Percentiles rank a stretch among this genome's conserved stretches.
Conservation (phyloP, 2,888 invertebrate species). For the Hirtodrosophila confusa region DNA sequence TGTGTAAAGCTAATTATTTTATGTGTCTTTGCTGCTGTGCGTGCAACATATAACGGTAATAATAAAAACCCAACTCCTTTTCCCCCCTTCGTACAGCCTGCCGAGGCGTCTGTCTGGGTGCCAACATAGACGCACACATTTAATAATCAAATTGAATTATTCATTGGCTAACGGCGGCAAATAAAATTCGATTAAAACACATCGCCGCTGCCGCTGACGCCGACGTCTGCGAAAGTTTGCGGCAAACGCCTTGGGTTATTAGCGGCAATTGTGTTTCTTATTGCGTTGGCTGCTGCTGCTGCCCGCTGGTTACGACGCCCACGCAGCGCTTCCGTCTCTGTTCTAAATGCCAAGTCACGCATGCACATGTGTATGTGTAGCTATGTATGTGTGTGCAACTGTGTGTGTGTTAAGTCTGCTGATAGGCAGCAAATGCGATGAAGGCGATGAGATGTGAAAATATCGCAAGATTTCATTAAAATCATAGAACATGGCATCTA, state of each 20-base stretch:
- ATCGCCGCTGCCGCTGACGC: constrained; percentile 37
- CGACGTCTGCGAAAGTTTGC: constrained; percentile 31
- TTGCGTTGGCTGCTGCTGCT: constrained; percentile 61
- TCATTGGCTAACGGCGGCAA: constrained; percentile 80
- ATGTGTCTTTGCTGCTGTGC: constrained; percentile 51
- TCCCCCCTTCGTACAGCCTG: neutral
- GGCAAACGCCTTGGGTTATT: constrained; percentile 71
- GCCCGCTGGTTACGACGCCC: constrained; percentile 44
- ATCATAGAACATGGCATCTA: neutral
- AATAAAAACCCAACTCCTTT: constrained; percentile 45
- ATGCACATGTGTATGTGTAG: constrained; percentile 27
- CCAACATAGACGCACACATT: constrained; percentile 48
- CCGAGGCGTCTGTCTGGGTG: constrained; percentile 33
- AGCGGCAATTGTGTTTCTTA: constrained; percentile 74
- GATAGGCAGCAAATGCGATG: constrained; percentile 37
- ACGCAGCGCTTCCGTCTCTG: constrained; percentile 40
- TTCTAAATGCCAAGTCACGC: constrained; percentile 59
- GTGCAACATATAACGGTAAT: constrained; percentile 73
- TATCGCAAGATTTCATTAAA: constrained; percentile 26
- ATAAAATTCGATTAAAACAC: constrained; percentile 78
- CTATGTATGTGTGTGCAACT: constrained; percentile 1
- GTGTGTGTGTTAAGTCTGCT: constrained; percentile 3
- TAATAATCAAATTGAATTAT: constrained; percentile 79
- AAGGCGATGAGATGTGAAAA: constrained; percentile 39
- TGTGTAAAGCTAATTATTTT: constrained; percentile 48